Conservation (phyloP, 2,113 vertebrate genomes). For the Menura novaehollandiae region DNA sequence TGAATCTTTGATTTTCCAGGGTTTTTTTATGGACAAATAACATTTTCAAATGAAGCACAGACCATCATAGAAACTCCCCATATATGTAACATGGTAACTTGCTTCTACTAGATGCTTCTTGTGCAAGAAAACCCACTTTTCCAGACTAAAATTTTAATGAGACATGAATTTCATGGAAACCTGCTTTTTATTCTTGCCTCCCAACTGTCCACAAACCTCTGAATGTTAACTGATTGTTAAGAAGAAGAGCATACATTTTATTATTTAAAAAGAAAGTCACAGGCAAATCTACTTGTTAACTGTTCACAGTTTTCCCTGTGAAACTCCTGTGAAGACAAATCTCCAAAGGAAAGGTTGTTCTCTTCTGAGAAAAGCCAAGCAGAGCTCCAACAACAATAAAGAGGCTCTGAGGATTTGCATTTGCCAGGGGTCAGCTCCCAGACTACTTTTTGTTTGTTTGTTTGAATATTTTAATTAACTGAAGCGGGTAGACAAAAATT, state of each 20-base stretch:
- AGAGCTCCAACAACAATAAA: background rate
- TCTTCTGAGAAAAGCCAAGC: background rate
- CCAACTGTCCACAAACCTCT: background rate
- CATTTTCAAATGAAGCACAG: background rate
- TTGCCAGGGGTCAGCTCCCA: background rate
- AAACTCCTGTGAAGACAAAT: background rate
- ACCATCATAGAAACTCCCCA: background rate
- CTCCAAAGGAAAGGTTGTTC: background rate
- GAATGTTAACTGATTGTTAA: background rate
- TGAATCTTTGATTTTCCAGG: background rate
- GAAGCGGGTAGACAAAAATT: background rate
- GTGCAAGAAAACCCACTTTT: background rate
- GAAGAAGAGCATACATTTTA: background rate
- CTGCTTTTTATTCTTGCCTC: background rate
- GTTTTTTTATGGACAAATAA: background rate
- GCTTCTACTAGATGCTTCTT: background rate
- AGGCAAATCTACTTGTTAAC: background rate
- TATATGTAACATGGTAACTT: background rate
- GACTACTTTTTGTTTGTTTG: background rate
- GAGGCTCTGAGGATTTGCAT: background rate
- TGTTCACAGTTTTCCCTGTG: background rate
- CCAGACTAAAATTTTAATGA: background rate
- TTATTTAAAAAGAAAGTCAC: background rate
- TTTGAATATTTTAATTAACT: constrained; percentile 22
- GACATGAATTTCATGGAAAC: background rate